Evolutionary conservation across 2,888 invertebrate genomes (phyloP), one percentile per base, ranked within the genome.

Genomic region (Uropetala carovei): DNA sequence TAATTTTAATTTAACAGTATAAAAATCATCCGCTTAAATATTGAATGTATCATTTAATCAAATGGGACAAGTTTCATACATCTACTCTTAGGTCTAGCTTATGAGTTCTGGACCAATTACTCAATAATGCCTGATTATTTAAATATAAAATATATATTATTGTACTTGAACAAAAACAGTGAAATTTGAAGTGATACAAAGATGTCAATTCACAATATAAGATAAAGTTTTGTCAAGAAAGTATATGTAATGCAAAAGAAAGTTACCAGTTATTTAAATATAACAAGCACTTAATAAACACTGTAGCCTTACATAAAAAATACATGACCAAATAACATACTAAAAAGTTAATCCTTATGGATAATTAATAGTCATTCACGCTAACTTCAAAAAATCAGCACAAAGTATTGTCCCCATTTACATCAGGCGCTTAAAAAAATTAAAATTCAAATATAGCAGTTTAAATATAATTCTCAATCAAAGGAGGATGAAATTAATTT

Each of bases 331-430:
- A 64, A 89, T n/a, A 11, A 22, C 18, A 30, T 18, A 86, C 18
- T 5, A 89, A 58, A 58, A 56, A 10, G 83, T 18, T 43, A 43
- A 43, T 43, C 43, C 43, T 43, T 43, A 3, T 83, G 56, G 83
- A 56, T 9, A 56, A 56, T 43, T 30, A 18, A 43, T 10, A 89
- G 18, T 43, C 64, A 43, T 11, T 14, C 0, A 13, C 2, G 64
- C 89, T 68, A 43, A 68, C 89, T 89, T 89, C 89, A 89, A 89
- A 89, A 89, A 89, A 68, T 89, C 89, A 89, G 64, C n/a, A 7
- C 64, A 89, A 43, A 18, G 60, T n/a, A 89, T 27, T 86, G 11
- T 60, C 89, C 89, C 75, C 22, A 75, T 22, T 27, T 1, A 75
- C 18, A 75, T 43, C 83, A 89, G 18, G 18, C 85, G 22, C 58